Evolutionary conservation across 2,113 vertebrate genomes (phyloP).

Genomic region (Eupsittula cactorum): DNA sequence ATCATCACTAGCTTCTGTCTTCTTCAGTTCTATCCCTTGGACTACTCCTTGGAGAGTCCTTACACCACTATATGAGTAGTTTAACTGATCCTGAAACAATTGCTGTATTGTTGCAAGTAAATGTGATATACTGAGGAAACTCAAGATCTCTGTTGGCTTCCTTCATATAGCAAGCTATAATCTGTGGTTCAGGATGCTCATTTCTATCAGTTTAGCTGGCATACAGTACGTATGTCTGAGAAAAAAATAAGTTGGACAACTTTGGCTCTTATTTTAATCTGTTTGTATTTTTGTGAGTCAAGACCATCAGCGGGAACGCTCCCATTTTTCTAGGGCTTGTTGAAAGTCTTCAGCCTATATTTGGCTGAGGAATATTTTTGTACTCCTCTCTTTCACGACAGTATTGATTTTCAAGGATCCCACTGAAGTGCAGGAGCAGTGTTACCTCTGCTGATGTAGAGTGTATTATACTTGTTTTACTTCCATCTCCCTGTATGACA

Average conservation of each 20-base stretch:
- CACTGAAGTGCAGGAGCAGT: background rate
- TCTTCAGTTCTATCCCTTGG: background rate
- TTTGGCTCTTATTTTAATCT: background rate
- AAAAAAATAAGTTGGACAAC: background rate
- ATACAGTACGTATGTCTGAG: background rate
- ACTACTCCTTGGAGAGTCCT: background rate
- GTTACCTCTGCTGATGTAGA: background rate
- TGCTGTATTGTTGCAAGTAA: background rate
- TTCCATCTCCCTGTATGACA: background rate
- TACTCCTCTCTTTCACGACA: background rate
- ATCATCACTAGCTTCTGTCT: background rate
- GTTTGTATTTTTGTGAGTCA: background rate
- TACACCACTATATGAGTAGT: background rate
- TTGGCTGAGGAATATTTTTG: background rate
- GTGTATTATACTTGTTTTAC: background rate
- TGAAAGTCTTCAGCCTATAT: background rate
- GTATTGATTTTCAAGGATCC: background rate
- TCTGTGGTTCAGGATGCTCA: background rate
- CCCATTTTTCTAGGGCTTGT: background rate
- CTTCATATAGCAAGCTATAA: background rate
- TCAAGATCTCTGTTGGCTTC: background rate
- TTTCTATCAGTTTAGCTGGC: background rate
- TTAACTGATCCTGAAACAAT: background rate
- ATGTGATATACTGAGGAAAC: background rate
- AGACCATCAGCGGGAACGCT: background rate